Conservation (phyloP, 2,113 vertebrate genomes). For the Perccottus glenii region DNA sequence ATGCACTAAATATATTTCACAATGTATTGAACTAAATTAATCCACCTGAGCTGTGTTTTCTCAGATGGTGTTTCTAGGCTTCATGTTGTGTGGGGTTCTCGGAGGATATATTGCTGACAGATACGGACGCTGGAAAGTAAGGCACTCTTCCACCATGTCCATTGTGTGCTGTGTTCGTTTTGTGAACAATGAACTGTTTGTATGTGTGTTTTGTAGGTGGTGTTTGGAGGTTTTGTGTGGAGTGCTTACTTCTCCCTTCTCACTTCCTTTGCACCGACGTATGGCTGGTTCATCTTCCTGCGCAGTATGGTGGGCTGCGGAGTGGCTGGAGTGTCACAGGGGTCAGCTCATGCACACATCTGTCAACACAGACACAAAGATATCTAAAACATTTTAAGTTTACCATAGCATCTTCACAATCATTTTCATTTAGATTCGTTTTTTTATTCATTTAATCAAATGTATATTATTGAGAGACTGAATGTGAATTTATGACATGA, state of each 20-base stretch:
- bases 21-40: background rate
- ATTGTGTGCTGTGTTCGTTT: background rate
- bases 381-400: background rate
- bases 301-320: constrained; percentile 93
- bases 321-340: constrained; percentile 87
- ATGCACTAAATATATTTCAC: background rate
- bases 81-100: constrained; percentile 90
- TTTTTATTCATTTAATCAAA: too few species aligned
- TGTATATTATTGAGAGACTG: too few species aligned
- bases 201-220: constrained; percentile 73
- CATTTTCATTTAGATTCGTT: too few species aligned
- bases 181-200: background rate
- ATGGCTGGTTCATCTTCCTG: constrained; percentile 94
- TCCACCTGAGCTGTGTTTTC: background rate
- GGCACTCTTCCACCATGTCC: constrained; percentile 1
- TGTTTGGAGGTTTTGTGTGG: constrained; percentile 90
- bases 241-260: constrained; percentile 92
- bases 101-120: constrained; percentile 88
- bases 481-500: too few species aligned
- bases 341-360: constrained; percentile 73
- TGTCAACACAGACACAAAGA: constrained; percentile 2
- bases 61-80: constrained; percentile 97
- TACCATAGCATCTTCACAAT: too few species aligned
- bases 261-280: constrained; percentile 91
- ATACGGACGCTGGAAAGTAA: constrained; percentile 94